Conservation (phyloP, 1,140 invertebrate genomes). For the Saccostrea echinata region DNA sequence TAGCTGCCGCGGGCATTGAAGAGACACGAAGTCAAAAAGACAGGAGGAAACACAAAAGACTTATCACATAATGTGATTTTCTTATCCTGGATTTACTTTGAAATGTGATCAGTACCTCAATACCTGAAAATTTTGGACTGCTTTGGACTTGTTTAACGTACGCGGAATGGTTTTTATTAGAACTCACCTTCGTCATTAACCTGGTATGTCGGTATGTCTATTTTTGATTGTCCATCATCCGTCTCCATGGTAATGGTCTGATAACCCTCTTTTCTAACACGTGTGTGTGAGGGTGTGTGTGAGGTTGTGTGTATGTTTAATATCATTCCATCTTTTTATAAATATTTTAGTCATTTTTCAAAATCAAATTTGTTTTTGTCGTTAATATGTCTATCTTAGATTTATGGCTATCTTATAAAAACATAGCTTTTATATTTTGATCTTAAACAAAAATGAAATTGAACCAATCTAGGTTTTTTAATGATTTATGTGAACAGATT, state of each 20-base stretch:
- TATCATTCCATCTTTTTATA: no score
- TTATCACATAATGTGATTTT: not conserved
- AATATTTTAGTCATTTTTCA: no score
- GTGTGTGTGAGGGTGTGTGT: no score
- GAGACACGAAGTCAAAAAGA: not conserved
- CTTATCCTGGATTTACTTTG: not conserved
- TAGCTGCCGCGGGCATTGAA: not conserved
- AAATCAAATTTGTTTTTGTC: no score
- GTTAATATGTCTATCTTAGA: no score
- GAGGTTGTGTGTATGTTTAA: no score
- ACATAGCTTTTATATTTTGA: no score
- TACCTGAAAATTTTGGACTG: not conserved
- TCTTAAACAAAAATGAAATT: no score
- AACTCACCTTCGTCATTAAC: not conserved
- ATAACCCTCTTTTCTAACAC: no score
- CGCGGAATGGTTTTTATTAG: not conserved
- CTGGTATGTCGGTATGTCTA: slow-evolving; percentile 27
- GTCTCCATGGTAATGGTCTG: not conserved
- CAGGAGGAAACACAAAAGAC: not conserved
- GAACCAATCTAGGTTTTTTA: no score
- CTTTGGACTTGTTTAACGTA: not conserved
- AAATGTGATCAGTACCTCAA: not conserved
- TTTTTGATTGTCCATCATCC: not conserved
- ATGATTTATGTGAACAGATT: no score
- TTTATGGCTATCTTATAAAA: no score